Conservation (phyloP, 2,888 invertebrate species). For the Cyclophora punctaria region DNA sequence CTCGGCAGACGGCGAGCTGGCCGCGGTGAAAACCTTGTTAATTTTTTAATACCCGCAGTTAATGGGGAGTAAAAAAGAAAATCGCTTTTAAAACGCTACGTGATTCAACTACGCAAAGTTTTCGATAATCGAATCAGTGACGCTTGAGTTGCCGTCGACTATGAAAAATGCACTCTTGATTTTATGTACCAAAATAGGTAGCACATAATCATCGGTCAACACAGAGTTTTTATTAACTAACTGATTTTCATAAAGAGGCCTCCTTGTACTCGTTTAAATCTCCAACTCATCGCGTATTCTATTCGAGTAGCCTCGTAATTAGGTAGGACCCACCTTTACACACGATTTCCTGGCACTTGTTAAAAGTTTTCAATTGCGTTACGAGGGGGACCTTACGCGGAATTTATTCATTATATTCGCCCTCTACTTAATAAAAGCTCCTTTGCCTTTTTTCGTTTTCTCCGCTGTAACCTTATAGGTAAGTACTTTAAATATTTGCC, state of each 20-base stretch:
- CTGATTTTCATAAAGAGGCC: slow-evolving; percentile 50
- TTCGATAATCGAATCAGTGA: slow-evolving; percentile 16
- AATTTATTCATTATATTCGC: slow-evolving; percentile 73
- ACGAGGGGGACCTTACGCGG: slow-evolving; percentile 61
- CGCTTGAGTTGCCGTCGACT: slow-evolving; percentile 5
- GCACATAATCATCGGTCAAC: slow-evolving; percentile 38
- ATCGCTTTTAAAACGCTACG: slow-evolving; percentile 33
- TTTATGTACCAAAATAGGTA: too few relatives aligned
- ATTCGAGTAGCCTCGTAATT: slow-evolving; percentile 56
- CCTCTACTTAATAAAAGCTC: slow-evolving; percentile 64
- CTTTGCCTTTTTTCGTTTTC: slow-evolving; percentile 60
- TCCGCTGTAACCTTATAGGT: slow-evolving; percentile 51
- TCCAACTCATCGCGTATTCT: slow-evolving; percentile 65
- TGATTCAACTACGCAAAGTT: slow-evolving; percentile 28
- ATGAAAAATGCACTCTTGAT: slow-evolving; percentile 7
- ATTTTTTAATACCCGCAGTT: slow-evolving; percentile 60
- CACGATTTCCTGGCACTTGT: slow-evolving; percentile 73
- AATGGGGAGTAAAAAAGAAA: slow-evolving; percentile 50
- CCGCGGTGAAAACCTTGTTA: slow-evolving; percentile 50
- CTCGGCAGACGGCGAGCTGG: slow-evolving; percentile 55
- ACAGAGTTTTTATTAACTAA: slow-evolving; percentile 49
- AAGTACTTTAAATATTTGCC: slow-evolving; percentile 70
- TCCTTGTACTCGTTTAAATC: slow-evolving; percentile 48
- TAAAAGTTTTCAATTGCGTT: slow-evolving; percentile 76
- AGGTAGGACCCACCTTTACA: slow-evolving; percentile 69